phyloP scores from a whole-genome alignment of 2,113 vertebrate genomes.

The Brachirus orientalis region DNA sequence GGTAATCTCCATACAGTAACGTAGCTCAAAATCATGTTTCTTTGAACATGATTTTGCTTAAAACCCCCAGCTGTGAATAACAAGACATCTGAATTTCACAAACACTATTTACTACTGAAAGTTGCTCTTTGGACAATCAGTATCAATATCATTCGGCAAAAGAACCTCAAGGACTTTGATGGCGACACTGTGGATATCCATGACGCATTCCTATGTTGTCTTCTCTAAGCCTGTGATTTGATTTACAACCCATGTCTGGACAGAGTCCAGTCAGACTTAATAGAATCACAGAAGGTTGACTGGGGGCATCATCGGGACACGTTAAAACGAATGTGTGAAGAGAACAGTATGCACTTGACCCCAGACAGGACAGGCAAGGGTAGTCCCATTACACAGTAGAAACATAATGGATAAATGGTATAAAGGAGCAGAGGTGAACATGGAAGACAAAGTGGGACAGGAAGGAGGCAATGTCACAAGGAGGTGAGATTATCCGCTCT shows the following conservation, averaged over 20 bases:
- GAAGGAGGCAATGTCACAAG: slow-evolving; percentile 7
- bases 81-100: no score
- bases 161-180: slow-evolving; percentile 22
- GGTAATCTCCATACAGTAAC: no score
- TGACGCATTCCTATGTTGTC: slow-evolving; percentile 17
- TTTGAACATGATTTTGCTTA: no score
- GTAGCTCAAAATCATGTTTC: no score
- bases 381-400: not conserved
- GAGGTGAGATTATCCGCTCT: slow-evolving; percentile 5
- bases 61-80: no score
- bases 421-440: no score
- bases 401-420: slow-evolving; percentile 12
- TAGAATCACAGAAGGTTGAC: slow-evolving; percentile 48
- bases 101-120: no score
- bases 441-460: no score
- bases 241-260: slow-evolving; percentile 53
- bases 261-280: slow-evolving; percentile 52
- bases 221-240: slow-evolving; percentile 52
- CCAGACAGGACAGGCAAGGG: not conserved
- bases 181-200: slow-evolving; percentile 23
- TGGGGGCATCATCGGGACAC: slow-evolving; percentile 8
- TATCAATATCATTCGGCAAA: slow-evolving; percentile 19
- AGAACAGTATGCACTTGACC: slow-evolving; percentile 29
- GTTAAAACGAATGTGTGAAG: slow-evolving; percentile 10
- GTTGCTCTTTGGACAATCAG: not conserved